Evolutionary conservation across 2,888 invertebrate genomes (phyloP).

Genomic region (Azorinus chamasolen): DNA sequence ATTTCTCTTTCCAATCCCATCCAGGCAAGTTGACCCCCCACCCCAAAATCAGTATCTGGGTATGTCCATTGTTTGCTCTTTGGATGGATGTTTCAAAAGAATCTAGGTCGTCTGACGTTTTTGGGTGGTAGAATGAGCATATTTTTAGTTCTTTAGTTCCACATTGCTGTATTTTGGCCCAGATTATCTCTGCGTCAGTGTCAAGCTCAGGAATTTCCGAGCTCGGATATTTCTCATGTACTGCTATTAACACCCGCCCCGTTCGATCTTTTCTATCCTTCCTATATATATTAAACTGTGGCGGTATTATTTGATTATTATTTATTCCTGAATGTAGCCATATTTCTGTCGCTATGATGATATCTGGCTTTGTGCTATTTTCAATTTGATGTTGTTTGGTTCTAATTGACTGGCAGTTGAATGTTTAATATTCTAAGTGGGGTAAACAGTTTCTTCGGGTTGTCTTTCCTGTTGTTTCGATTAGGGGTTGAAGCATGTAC

Average conservation of each 20-base stretch:
- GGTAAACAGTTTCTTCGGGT: neutral
- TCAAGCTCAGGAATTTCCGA: conserved; percentile 11
- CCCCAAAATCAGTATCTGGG: conserved; percentile 6
- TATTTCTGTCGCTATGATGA: conserved; percentile 17
- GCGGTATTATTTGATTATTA: conserved; percentile 4
- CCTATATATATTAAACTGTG: neutral
- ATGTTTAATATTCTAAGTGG: conserved; percentile 22
- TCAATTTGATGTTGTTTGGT: conserved; percentile 13
- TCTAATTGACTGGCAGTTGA: conserved; percentile 27
- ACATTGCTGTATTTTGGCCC: conserved; percentile 5
- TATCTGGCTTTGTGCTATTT: conserved; percentile 25
- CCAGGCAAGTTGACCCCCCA: too few relatives aligned
- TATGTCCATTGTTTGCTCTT: neutral
- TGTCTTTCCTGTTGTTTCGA: neutral
- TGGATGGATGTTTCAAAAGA: too few relatives aligned
- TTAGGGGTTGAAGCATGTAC: too few relatives aligned
- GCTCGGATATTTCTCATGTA: conserved; percentile 1
- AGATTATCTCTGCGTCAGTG: conserved; percentile 12
- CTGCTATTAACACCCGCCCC: conserved; percentile 2
- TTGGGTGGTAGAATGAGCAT: conserved; percentile 20
- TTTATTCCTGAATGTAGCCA: conserved; percentile 11
- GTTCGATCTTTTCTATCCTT: conserved; percentile 1
- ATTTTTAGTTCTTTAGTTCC: conserved; percentile 5
- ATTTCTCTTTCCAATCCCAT: too few relatives aligned
- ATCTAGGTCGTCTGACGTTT: conserved; percentile 11